Conservation (phyloP, 1,140 invertebrate species). For the Zaprionus ghesquierei region DNA sequence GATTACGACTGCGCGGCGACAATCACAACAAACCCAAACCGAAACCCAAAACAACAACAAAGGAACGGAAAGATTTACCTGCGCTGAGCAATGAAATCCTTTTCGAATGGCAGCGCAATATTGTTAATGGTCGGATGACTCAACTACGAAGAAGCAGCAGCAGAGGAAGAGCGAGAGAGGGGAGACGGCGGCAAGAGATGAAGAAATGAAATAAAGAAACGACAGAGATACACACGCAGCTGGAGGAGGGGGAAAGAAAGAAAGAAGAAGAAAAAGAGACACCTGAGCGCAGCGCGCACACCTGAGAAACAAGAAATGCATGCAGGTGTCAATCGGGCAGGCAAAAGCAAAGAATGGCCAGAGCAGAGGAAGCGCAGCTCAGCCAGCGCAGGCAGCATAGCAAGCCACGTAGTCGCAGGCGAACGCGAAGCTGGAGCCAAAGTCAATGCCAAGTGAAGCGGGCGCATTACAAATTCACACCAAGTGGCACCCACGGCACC, state of each 20-base stretch:
- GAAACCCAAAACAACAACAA: slow-evolving; percentile 28
- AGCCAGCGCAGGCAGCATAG: slow-evolving; percentile 23
- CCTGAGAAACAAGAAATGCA: slow-evolving; percentile 81
- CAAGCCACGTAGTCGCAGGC: slow-evolving; percentile 1
- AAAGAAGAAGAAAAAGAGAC: not conserved
- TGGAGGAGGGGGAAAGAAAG: not conserved
- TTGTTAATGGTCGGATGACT: slow-evolving; percentile 78
- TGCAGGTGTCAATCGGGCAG: slow-evolving; percentile 77
- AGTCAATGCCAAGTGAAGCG: slow-evolving; percentile 48
- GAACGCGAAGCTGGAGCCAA: slow-evolving; percentile 28
- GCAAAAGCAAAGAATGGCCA: slow-evolving; percentile 65
- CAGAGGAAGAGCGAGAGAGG: slow-evolving; percentile 8
- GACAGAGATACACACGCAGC: slow-evolving; percentile 38
- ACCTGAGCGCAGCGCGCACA: slow-evolving; percentile 52
- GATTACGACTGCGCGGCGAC: slow-evolving; percentile 15
- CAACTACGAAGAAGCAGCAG: slow-evolving; percentile 41
- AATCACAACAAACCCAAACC: slow-evolving; percentile 38
- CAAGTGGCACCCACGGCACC: slow-evolving; percentile 70
- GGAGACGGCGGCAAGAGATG: slow-evolving; percentile 44
- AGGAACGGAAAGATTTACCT: slow-evolving; percentile 55
- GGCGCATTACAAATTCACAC: slow-evolving; percentile 80
- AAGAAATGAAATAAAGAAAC: slow-evolving; percentile 78
- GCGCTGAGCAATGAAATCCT: slow-evolving; percentile 70
- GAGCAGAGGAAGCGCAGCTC: slow-evolving; percentile 22
- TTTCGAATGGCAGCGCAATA: slow-evolving; percentile 58